Evolutionary conservation across 2,888 invertebrate species (phyloP), one percentile per base, ranked within the genome.

Genomic region (Aplocera efformata): DNA sequence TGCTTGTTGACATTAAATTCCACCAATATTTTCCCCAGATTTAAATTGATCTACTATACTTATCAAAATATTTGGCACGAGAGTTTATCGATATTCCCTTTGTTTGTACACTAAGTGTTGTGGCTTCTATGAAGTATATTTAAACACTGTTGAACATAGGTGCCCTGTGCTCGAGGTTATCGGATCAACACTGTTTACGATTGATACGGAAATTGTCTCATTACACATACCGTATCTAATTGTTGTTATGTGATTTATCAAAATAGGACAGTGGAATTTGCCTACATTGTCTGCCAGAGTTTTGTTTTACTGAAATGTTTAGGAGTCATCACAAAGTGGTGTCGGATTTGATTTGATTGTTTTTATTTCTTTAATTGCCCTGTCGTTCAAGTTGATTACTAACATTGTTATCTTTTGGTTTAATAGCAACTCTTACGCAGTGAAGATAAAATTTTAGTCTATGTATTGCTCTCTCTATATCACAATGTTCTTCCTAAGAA

Each of bases 181-280:
- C 72, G 48, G 39, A 50, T 55, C 52, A 48, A 56, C 52, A 56
- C 41, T 71, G 67, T 70, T 68, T 67, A 64, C 58, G 51, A 48
- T 9, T 50, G 56, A 65, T 67, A 72, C 66, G 70, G 67, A 75
- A 72, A 73, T 63, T 60, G 64, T 70, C 63, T 70, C 63, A 60
- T 55, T 51, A 58, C 48, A 65, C 53, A 58, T 48, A 32, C 47
- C 51, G 53, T 49, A 47, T 56, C 47, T 53, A 48, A 58, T 55
- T 58, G 61, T 59, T 55, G 54, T 50, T 59, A 58, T 58, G 54
- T 49, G 52, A 52, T 56, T 47, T 60, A 62, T 63, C 55, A 36
- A 72, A 67, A 60, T 67, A 44, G 67, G 59, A 49, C 71, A 68
- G 54, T 59, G 70, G 73, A 75, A 73, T 65, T 63, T 70, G 58